phyloP scores from a whole-genome alignment of 2,113 vertebrate genomes.

The Entomyzon cyanotis region DNA sequence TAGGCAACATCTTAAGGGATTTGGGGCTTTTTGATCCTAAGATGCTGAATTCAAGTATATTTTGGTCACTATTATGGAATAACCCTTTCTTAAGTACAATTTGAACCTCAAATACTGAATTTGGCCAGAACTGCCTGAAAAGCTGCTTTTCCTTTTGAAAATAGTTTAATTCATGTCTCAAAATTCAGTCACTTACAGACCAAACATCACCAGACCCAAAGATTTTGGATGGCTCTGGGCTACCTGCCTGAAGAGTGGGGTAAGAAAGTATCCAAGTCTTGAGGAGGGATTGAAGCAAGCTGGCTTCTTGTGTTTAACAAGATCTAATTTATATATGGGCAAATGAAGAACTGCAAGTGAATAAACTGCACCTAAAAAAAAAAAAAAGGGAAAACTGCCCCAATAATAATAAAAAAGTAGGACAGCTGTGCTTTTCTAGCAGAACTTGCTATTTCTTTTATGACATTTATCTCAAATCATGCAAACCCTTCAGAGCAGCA shows the following conservation, averaged over 20 bases:
- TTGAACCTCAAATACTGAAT: background rate
- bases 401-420: slow-evolving; percentile 8
- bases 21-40: background rate
- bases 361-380: background rate
- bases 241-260: background rate
- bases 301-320: background rate
- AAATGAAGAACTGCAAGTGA: background rate
- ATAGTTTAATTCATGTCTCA: background rate
- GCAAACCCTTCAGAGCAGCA: slow-evolving; percentile 36
- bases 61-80: background rate
- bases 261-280: background rate
- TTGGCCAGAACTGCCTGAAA: background rate
- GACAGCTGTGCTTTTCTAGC: slow-evolving; percentile 7
- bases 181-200: background rate
- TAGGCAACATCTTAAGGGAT: background rate
- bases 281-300: background rate
- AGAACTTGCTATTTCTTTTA: slow-evolving; percentile 34
- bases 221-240: background rate
- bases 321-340: background rate
- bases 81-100: background rate
- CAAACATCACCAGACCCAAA: background rate
- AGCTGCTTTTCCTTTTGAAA: background rate
- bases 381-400: background rate
- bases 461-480: slow-evolving; percentile 43
- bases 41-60: background rate